A percentile compares a stretch with the other conserved stretches of the same genome.
Evolutionary conservation across 2,113 vertebrate species (phyloP).

Genomic region (Agapornis roseicollis): DNA sequence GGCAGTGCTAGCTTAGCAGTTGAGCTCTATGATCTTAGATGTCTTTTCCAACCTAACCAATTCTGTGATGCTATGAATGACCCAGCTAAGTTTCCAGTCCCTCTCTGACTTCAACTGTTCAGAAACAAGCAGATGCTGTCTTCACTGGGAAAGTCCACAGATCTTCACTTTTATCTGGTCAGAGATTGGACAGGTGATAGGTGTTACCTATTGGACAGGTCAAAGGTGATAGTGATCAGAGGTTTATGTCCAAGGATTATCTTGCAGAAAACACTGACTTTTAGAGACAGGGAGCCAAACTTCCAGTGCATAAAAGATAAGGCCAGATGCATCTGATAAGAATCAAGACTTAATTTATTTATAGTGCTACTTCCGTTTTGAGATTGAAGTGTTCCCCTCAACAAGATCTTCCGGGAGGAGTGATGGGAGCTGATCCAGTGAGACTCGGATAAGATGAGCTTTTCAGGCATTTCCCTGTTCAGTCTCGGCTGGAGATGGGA

Average conservation of each 20-base stretch:
- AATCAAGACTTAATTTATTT: slow-evolving; percentile 42
- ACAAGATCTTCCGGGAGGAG: neutral
- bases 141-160: neutral
- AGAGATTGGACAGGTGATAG: neutral
- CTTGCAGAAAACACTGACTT: neutral
- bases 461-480: slow-evolving; percentile 47
- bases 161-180: neutral
- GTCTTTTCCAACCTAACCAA: neutral
- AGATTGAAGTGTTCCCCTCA: neutral
- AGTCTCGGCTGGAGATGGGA: neutral
- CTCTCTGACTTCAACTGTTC: neutral
- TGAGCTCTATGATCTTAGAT: neutral
- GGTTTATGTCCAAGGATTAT: neutral
- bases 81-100: neutral
- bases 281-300: neutral
- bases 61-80: neutral
- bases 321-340: neutral
- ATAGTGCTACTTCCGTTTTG: neutral
- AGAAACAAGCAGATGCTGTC: neutral
- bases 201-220: too few species aligned
- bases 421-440: neutral
- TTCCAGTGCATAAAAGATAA: neutral
- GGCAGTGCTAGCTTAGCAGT: neutral
- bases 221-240: neutral
- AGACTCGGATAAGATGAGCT: neutral